phyloP scores from a whole-genome alignment of 2,888 invertebrate species.

The Macrosiphum euphorbiae region DNA sequence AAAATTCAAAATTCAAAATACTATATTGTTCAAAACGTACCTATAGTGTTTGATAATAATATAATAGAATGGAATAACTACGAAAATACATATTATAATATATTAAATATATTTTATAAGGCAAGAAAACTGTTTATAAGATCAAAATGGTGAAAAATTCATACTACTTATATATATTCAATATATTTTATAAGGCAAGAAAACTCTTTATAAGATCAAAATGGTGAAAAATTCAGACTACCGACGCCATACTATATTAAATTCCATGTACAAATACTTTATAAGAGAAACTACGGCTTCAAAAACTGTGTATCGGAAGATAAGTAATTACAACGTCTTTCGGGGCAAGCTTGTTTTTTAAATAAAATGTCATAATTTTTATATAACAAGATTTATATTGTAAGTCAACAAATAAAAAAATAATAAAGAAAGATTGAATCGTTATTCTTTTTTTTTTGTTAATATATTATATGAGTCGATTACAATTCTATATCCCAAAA shows the following conservation, averaged over 20 bases:
- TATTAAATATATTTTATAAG: slow-evolving; percentile 16
- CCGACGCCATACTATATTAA: slow-evolving; percentile 22
- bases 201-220: background rate
- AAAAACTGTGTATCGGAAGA: background rate
- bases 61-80: background rate
- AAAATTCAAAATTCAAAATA: background rate
- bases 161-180: too few species aligned
- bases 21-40: background rate
- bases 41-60: background rate
- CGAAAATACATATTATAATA: background rate
- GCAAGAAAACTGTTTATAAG: background rate
- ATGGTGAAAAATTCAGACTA: background rate
- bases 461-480: background rate
- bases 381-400: background rate
- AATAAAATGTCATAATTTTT: background rate
- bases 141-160: background rate
- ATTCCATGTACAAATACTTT: slow-evolving; percentile 22
- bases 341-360: background rate
- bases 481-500: background rate
- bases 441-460: background rate
- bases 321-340: slow-evolving; percentile 1
- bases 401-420: background rate
- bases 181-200: background rate
- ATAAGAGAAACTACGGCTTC: background rate
- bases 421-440: background rate